These are phyloP conservation scores for Promerops cafer DNA, from an alignment of 2,113 vertebrate genomes.

Conservation along the genomic window DNA sequence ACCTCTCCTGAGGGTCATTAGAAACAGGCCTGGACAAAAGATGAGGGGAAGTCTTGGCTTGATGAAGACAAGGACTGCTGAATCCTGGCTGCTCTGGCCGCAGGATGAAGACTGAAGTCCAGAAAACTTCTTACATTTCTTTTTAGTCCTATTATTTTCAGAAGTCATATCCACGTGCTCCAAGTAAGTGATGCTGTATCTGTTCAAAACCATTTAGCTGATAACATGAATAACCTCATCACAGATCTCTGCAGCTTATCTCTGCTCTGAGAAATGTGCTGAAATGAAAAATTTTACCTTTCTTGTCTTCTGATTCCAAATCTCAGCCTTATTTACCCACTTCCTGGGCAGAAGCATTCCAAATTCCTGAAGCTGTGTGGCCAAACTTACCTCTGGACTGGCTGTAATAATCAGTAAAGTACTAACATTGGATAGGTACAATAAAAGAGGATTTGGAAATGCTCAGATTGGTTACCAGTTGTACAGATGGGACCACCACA, in stretches of 20 bases:
- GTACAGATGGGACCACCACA: background rate
- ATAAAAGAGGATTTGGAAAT: background rate
- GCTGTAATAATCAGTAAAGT: background rate
- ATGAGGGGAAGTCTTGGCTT: background rate
- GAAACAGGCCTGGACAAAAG: background rate
- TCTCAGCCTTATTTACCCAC: background rate
- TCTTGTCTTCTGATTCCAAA: background rate
- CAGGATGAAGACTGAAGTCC: background rate
- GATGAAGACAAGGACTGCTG: background rate
- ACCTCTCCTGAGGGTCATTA: background rate
- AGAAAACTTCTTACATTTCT: background rate
- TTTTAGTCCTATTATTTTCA: background rate
- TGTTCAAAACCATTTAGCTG: background rate
- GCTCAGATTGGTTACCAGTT: background rate
- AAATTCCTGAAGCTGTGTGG: background rate
- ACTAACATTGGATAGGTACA: background rate
- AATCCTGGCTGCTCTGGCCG: background rate
- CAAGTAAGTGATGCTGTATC: background rate
- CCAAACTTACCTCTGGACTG: background rate
- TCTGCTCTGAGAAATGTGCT: background rate
- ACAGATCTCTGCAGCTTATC: background rate
- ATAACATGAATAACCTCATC: background rate
- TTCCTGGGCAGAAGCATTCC: background rate
- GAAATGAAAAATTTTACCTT: background rate
- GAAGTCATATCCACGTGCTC: background rate